Conservation (phyloP, 2,888 invertebrate genomes). For the Latrodectus elegans region DNA sequence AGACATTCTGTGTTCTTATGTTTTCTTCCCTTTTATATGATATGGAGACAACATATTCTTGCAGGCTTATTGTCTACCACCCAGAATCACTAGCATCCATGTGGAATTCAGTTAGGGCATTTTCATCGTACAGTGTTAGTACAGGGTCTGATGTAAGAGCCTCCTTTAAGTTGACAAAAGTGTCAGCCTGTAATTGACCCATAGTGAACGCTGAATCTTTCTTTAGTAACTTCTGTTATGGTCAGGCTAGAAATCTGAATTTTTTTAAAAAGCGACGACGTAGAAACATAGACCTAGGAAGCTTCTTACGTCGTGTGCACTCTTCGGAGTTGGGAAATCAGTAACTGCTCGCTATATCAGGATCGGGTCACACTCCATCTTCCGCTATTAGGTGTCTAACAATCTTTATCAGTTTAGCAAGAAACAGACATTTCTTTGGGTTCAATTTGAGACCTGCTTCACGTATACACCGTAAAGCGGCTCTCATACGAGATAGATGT, state of each 20-base stretch:
- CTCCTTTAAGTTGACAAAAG: slow-evolving; percentile 37
- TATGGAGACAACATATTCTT: slow-evolving; percentile 34
- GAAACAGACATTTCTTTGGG: slow-evolving; percentile 70
- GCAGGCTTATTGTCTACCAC: slow-evolving; percentile 75
- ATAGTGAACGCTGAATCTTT: neutral
- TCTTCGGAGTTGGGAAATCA: slow-evolving; percentile 55
- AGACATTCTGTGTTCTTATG: slow-evolving; percentile 28
- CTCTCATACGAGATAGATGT: slow-evolving; percentile 31
- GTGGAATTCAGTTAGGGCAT: slow-evolving; percentile 21
- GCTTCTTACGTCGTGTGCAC: slow-evolving; percentile 20
- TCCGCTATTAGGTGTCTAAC: slow-evolving; percentile 54
- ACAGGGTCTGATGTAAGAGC: slow-evolving; percentile 67
- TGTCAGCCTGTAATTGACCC: neutral
- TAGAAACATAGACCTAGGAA: slow-evolving; percentile 18
- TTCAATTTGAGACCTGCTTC: slow-evolving; percentile 70
- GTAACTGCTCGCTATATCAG: slow-evolving; percentile 2
- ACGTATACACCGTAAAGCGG: neutral
- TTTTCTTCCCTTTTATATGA: slow-evolving; percentile 20
- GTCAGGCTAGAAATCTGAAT: slow-evolving; percentile 22
- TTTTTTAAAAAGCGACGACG: slow-evolving; percentile 18
- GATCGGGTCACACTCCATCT: slow-evolving; percentile 21
- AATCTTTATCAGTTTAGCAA: slow-evolving; percentile 31
- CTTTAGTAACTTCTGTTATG: slow-evolving; percentile 24
- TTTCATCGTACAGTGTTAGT: slow-evolving; percentile 71
- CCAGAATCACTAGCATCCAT: slow-evolving; percentile 72